A percentile compares a stretch with the other conserved stretches of the same genome.
These are phyloP conservation scores for Clupea harengus DNA, from an alignment of 2,113 vertebrate genomes.

Conservation along the genomic window DNA sequence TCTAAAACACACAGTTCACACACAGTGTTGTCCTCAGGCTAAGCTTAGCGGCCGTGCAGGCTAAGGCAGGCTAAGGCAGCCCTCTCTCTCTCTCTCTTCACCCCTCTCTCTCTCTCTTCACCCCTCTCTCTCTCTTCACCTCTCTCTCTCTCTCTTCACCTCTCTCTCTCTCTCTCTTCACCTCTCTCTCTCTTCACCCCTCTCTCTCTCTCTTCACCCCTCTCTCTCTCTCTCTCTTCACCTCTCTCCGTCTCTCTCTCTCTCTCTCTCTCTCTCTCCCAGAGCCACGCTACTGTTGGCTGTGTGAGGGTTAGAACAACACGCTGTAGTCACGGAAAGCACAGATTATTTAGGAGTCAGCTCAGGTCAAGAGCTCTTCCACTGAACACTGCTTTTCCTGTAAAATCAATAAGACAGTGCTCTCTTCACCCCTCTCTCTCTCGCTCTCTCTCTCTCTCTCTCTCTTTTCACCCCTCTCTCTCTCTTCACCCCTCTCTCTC, in stretches of 20 bases:
- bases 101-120: too few species aligned
- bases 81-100: too few species aligned
- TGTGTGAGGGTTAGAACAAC: background rate
- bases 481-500: too few species aligned
- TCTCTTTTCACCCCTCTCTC: constrained; percentile 24
- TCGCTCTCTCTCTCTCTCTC: constrained; percentile 22
- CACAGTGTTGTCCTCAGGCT: constrained; percentile 12
- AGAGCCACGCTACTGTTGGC: background rate
- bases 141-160: too few species aligned
- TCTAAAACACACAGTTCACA: constrained; percentile 9
- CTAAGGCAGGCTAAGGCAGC: background rate
- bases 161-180: too few species aligned
- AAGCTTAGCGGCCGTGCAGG: background rate
- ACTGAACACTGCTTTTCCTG: constrained; percentile 83
- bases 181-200: too few species aligned
- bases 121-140: too few species aligned
- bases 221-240: too few species aligned
- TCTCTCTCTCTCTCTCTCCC: too few species aligned
- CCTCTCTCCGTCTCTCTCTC: too few species aligned
- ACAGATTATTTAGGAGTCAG: constrained; percentile 65
- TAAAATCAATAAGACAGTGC: constrained; percentile 74
- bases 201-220: too few species aligned
- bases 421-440: constrained; percentile 72
- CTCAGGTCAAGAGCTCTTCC: constrained; percentile 83
- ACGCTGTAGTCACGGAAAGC: constrained; percentile 53